These are phyloP conservation scores for Harpalus rubripes DNA, from an alignment of 2,888 invertebrate species.

Conservation along the genomic window DNA sequence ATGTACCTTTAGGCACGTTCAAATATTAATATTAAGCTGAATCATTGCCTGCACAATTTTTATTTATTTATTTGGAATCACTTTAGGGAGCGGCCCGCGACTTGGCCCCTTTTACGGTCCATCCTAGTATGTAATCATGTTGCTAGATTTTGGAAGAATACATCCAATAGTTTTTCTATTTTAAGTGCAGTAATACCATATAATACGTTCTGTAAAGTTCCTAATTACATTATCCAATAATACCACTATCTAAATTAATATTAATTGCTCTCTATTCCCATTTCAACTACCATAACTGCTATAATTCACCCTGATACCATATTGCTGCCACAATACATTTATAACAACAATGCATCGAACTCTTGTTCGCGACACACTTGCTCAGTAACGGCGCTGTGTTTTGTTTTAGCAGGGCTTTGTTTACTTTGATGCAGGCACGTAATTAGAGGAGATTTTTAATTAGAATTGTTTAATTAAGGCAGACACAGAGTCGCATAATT, in stretches of 20 bases:
- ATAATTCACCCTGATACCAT: neutral
- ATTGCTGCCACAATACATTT: neutral
- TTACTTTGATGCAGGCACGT: neutral
- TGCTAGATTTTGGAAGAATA: no score
- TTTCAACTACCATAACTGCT: neutral
- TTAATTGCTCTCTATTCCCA: neutral
- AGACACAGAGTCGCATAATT: neutral
- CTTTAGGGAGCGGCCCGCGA: no score
- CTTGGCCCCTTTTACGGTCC: no score
- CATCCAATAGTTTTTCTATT: no score
- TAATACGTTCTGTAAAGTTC: neutral
- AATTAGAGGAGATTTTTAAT: neutral
- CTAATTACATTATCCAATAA: neutral
- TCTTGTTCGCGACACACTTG: neutral
- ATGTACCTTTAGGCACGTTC: no score
- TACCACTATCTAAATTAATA: conserved; percentile 3
- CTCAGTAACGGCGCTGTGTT: neutral
- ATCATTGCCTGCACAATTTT: no score
- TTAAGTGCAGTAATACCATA: neutral
- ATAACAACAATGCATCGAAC: neutral
- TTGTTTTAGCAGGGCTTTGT: neutral
- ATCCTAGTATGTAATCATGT: no score
- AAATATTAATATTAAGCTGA: no score
- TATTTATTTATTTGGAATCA: no score
- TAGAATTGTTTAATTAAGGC: neutral